Conservation (phyloP, 1,140 invertebrate species). For the Drosophila azteca region DNA sequence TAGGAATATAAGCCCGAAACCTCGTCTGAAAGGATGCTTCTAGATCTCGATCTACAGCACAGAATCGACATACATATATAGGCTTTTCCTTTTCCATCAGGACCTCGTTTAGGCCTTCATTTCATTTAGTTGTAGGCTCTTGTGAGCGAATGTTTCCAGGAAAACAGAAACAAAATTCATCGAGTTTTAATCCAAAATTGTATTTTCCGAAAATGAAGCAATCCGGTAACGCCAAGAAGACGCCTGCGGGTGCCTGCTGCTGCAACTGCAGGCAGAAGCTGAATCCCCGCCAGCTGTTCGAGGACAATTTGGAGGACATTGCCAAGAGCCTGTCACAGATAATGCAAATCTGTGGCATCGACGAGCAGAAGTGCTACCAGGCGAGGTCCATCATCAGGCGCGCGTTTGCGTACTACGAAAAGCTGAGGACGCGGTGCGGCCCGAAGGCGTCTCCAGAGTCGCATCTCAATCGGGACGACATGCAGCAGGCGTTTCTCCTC, state of each 20-base stretch:
- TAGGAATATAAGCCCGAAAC: too few relatives aligned
- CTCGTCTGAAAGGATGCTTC: too few relatives aligned
- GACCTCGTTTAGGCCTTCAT: too few relatives aligned
- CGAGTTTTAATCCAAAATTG: not conserved
- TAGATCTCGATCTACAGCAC: too few relatives aligned
- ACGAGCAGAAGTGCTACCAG: slow-evolving; percentile 48
- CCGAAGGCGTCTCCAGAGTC: slow-evolving; percentile 1
- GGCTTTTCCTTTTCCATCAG: too few relatives aligned
- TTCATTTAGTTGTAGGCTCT: too few relatives aligned
- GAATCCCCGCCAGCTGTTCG: slow-evolving; percentile 65
- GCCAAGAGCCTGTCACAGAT: slow-evolving; percentile 62
- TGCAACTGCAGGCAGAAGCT: slow-evolving; percentile 35
- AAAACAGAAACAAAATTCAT: slow-evolving; percentile 11
- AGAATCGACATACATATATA: too few relatives aligned
- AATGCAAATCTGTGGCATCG: slow-evolving; percentile 68
- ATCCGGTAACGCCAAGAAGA: not conserved
- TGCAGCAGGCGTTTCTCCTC: slow-evolving; percentile 59
- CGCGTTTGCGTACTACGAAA: slow-evolving; percentile 47
- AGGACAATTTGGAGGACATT: slow-evolving; percentile 68
- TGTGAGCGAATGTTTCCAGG: too few relatives aligned
- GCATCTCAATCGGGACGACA: slow-evolving; percentile 59
- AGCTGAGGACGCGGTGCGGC: slow-evolving; percentile 40
- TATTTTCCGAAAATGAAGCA: not conserved
- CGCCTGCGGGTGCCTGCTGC: not conserved
- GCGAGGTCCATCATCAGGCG: slow-evolving; percentile 53